Evolutionary conservation across 2,888 invertebrate species (phyloP).

Genomic region (Autographa gamma): DNA sequence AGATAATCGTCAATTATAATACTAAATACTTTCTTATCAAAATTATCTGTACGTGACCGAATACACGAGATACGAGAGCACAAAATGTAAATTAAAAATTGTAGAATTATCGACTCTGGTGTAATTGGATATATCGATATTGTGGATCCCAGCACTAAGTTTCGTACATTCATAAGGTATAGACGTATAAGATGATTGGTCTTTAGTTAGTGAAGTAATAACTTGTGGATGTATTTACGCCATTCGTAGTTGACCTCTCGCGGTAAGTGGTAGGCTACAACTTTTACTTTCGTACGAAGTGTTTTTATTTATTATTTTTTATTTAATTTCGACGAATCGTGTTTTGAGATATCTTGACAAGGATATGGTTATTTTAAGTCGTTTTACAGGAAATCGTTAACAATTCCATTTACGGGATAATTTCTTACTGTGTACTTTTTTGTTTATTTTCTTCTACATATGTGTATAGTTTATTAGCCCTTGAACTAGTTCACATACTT

Average conservation of each 20-base stretch:
- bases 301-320: background rate
- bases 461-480: background rate
- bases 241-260: slow-evolving; percentile 22
- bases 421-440: background rate
- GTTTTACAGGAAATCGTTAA: background rate
- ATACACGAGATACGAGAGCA: slow-evolving; percentile 62
- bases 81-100: slow-evolving; percentile 24
- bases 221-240: slow-evolving; percentile 1
- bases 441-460: background rate
- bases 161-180: slow-evolving; percentile 27
- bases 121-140: slow-evolving; percentile 29
- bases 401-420: background rate
- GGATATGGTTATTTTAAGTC: background rate
- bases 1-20: slow-evolving; percentile 43
- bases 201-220: background rate
- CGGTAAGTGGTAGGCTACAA: slow-evolving; percentile 42
- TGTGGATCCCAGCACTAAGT: slow-evolving; percentile 40
- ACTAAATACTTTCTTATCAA: slow-evolving; percentile 63
- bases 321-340: background rate
- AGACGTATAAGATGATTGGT: slow-evolving; percentile 38
- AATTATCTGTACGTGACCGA: slow-evolving; percentile 77
- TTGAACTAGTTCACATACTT: background rate
- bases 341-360: background rate
- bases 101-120: slow-evolving; percentile 32
- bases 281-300: slow-evolving; percentile 6